Evolutionary conservation across 2,888 invertebrate genomes (phyloP), one percentile per base, ranked within the genome.

Genomic region (Brachynemurus nebulosus): DNA sequence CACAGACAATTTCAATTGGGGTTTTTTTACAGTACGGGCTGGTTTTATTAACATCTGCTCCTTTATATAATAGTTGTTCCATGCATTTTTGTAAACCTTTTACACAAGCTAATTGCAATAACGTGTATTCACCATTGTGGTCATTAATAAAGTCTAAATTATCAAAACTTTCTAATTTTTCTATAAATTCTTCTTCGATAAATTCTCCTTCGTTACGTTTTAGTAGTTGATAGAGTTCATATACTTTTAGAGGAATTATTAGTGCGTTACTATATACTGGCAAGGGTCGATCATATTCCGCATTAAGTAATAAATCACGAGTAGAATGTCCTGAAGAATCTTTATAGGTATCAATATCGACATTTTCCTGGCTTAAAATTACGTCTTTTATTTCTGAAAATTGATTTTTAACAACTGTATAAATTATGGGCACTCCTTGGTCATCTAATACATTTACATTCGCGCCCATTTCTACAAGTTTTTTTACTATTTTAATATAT

Each of bases 371-470:
- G 43, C 72, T 65, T 37, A 76, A 53, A 42, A 80, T 72, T 11
- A 69, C 56, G 19, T 66, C 63, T 1, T 76, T 63, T 18, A 76
- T 67, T 44, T 69, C 65, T 53, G 68, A 68, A 2, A 71, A 64
- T 1, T 68, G 68, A 54, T 71, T 70, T 54, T 70, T 70, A 1
- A 74, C 75, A 12, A 78, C 79, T 49, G 71, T 68, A 54, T 77
- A 70, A 17, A 76, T 64, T 2, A 78, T 70, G 1, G 75, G 74
- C 18, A 69, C 50, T 1, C 72, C 72, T 54, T 67, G 69, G 35
- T 56, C 58, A 55, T 76, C 72, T 0, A 71, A 66, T 25, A 72
- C 63, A 54, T 74, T 76, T 1, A 70, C 68, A 53, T 73, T 68
- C 39, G 72, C 68, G 2, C 70, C 69, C 8, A 66, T 66, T 55